Conservation (phyloP, 2,113 vertebrate genomes). For the Trogon surrucura region DNA sequence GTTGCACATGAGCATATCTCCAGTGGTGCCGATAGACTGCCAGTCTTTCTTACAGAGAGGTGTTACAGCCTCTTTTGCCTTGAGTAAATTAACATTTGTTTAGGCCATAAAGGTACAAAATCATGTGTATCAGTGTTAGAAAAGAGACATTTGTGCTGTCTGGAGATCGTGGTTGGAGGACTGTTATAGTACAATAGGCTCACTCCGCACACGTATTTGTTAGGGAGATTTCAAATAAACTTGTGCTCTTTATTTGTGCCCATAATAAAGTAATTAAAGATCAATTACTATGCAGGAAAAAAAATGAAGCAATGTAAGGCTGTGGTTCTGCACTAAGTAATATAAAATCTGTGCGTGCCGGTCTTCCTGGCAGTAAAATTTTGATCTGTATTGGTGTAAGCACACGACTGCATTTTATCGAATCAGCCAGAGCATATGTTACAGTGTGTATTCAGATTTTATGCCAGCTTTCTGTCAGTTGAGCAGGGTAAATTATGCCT, state of each 20-base stretch:
- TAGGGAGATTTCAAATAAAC: not conserved
- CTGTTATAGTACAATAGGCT: not conserved
- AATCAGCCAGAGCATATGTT: conserved; percentile 52
- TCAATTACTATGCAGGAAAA: not conserved
- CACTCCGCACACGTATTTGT: not conserved
- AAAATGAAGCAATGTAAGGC: not conserved
- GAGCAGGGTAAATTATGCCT: not conserved
- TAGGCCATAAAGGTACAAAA: not conserved
- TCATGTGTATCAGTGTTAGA: not conserved
- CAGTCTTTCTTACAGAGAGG: not conserved
- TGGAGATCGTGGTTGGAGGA: not conserved
- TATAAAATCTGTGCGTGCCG: not conserved
- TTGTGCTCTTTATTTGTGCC: not conserved
- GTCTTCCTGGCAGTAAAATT: conserved; percentile 21
- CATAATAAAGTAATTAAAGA: not conserved
- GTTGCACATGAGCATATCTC: not conserved
- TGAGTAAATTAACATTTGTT: not conserved
- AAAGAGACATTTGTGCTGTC: not conserved
- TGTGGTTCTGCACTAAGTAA: not conserved
- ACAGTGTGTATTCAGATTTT: conserved; percentile 22
- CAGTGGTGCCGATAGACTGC: not conserved
- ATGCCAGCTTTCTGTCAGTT: conserved; percentile 35
- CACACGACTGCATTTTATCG: not conserved
- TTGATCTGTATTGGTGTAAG: conserved; percentile 13
- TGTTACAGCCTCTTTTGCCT: not conserved